These are phyloP conservation scores for Limosa lapponica DNA, from an alignment of 2,797 vertebrate species.

Conservation along the genomic window DNA sequence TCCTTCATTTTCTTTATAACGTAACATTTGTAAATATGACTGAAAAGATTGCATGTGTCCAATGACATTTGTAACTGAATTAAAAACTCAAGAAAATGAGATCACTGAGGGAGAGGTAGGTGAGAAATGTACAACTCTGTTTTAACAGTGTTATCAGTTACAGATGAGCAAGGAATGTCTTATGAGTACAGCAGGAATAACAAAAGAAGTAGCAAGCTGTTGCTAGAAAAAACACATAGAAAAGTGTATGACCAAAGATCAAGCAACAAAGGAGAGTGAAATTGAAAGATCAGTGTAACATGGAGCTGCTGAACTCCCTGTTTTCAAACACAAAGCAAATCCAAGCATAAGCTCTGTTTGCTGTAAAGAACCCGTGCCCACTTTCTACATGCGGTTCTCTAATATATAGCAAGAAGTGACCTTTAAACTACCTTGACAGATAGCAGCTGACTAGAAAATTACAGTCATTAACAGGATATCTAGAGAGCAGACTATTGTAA, in stretches of 20 bases:
- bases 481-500: slow-evolving; percentile 78
- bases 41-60: background rate
- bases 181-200: background rate
- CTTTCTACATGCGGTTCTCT: slow-evolving; percentile 49
- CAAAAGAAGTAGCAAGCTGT: background rate
- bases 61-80: background rate
- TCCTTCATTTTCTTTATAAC: background rate
- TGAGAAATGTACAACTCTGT: background rate
- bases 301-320: background rate
- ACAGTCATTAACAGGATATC: slow-evolving; percentile 79
- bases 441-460: slow-evolving; percentile 84
- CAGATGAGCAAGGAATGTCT: background rate
- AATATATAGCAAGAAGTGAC: slow-evolving; percentile 72
- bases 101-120: background rate
- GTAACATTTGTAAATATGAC: background rate
- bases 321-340: slow-evolving; percentile 50
- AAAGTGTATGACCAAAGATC: background rate
- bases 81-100: background rate
- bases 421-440: slow-evolving; percentile 84
- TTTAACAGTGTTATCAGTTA: background rate
- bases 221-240: background rate
- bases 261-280: slow-evolving; percentile 18
- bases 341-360: slow-evolving; percentile 14
- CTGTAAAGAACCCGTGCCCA: slow-evolving; percentile 42
- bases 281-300: slow-evolving; percentile 3